Evolutionary conservation across 2,797 vertebrate species (phyloP).

Genomic region (Characodon lateralis): DNA sequence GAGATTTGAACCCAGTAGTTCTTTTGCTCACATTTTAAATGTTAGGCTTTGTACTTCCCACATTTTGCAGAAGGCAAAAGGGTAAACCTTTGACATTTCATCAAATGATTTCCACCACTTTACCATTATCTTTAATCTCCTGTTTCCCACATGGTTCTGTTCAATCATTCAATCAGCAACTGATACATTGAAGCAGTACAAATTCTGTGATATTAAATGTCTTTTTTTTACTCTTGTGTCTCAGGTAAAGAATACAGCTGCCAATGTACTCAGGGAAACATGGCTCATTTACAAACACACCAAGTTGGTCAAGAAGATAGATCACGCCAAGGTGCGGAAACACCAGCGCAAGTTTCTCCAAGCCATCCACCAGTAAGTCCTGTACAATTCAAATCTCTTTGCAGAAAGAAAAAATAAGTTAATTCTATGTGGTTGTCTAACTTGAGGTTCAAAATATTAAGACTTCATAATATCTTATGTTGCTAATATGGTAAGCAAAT

Average conservation of each 20-base stretch:
- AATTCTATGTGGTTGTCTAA: conserved; percentile 20
- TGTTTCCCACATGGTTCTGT: not conserved
- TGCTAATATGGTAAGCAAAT: conserved; percentile 27
- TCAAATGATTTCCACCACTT: not conserved
- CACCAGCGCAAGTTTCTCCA: conserved; percentile 99
- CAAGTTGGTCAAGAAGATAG: conserved; percentile 94
- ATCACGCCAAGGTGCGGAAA: conserved; percentile 95
- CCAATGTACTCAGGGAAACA: conserved; percentile 98
- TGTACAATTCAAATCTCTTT: not conserved
- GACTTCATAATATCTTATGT: conserved; percentile 14
- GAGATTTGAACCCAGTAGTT: not conserved
- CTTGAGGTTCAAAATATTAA: conserved; percentile 17
- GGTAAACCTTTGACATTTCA: not conserved
- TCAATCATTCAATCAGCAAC: conserved; percentile 1
- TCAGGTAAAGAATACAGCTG: conserved; percentile 93
- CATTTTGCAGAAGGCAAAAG: not conserved
- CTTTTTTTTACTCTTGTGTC: conserved; percentile 11
- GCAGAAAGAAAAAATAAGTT: conserved; percentile 11
- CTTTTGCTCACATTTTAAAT: not conserved
- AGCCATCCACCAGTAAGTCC: conserved; percentile 98
- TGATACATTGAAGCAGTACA: not conserved
- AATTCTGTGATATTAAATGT: not conserved
- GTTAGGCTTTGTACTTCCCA: not conserved
- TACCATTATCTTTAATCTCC: not conserved
- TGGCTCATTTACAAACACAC: conserved; percentile 98